phyloP scores from a whole-genome alignment of 2,113 vertebrate species.

The Accipiter virgatus region DNA sequence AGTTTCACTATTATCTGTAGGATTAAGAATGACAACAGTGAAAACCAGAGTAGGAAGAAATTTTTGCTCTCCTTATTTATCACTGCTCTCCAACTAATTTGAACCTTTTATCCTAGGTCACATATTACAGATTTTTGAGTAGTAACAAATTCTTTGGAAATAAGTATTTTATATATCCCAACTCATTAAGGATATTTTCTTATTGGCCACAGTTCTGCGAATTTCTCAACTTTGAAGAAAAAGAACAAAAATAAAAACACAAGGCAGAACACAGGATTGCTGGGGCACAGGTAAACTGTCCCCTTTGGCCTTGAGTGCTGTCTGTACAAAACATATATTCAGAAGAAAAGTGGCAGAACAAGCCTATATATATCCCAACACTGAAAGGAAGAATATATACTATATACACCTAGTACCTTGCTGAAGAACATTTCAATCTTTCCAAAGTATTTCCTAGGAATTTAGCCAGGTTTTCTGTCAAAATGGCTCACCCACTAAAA shows the following conservation, averaged over 20 bases:
- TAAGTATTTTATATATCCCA: not conserved
- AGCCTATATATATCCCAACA: not conserved
- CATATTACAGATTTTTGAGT: not conserved
- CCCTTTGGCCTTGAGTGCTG: not conserved
- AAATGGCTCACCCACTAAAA: not conserved
- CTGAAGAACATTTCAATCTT: not conserved
- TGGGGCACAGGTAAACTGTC: not conserved
- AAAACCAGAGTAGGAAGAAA: not conserved
- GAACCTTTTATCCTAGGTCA: not conserved
- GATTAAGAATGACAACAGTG: not conserved
- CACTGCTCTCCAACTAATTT: not conserved
- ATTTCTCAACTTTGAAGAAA: not conserved
- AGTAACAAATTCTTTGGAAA: not conserved
- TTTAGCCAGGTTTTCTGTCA: not conserved
- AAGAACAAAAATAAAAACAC: not conserved
- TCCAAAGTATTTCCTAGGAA: not conserved
- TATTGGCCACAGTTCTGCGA: not conserved
- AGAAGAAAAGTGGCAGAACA: not conserved
- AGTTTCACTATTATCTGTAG: not conserved
- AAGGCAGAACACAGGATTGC: not conserved
- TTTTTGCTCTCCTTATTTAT: not conserved
- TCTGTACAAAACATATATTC: not conserved
- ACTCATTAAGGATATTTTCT: not conserved
- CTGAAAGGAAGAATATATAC: not conserved
- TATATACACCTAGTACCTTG: not conserved